phyloP scores from a whole-genome alignment of 2,113 vertebrate species.

The Chaetura pelagica region DNA sequence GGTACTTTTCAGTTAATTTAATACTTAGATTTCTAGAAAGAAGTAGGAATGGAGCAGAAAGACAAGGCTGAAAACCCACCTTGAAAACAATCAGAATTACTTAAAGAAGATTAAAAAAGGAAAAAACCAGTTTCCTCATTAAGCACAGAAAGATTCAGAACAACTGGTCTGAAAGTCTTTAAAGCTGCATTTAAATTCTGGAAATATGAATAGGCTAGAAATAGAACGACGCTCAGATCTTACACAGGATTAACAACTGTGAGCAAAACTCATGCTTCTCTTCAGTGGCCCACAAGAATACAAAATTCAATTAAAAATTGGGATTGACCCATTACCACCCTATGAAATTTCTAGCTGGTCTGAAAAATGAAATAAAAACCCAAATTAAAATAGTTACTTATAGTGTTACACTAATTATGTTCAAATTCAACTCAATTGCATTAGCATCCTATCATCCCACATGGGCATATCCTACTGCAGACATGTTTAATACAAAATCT shows the following conservation, averaged over 20 bases:
- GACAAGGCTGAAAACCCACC: background rate
- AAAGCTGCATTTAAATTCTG: background rate
- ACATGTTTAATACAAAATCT: background rate
- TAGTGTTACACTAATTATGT: background rate
- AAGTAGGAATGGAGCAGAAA: background rate
- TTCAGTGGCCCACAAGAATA: background rate
- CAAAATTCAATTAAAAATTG: background rate
- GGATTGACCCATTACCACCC: background rate
- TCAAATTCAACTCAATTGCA: background rate
- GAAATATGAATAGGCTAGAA: background rate
- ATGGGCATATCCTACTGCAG: background rate
- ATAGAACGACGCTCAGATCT: background rate
- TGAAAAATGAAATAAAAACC: background rate
- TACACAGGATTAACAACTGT: background rate
- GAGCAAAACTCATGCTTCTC: background rate
- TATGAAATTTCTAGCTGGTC: background rate
- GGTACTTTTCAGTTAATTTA: background rate
- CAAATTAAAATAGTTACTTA: background rate
- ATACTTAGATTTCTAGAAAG: background rate
- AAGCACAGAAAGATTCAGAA: background rate
- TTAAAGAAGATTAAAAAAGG: background rate
- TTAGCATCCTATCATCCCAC: background rate
- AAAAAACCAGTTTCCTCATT: background rate
- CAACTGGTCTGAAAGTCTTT: background rate
- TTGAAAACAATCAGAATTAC: background rate